Percentiles rank a stretch among this genome's conserved stretches.
These are phyloP conservation scores for Pterobdella sp. DNA, from an alignment of 2,888 invertebrate species.

Conservation along the genomic window DNA sequence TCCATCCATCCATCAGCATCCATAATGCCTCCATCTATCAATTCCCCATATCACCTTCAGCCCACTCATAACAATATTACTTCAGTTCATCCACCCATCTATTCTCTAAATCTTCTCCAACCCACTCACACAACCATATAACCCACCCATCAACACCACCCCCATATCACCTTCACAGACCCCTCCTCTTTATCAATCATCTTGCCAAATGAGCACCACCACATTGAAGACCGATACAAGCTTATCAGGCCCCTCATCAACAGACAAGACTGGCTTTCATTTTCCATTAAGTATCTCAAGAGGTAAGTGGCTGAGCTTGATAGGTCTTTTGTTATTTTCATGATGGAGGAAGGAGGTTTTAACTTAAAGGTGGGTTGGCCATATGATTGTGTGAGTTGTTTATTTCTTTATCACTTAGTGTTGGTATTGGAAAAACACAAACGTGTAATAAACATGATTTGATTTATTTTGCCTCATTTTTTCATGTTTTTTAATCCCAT, in stretches of 20 bases:
- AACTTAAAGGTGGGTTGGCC: neutral
- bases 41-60: neutral
- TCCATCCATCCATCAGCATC: neutral
- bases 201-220: slow-evolving; percentile 24
- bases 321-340: too few relatives aligned
- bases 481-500: neutral
- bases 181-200: slow-evolving; percentile 18
- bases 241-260: slow-evolving; percentile 16
- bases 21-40: neutral
- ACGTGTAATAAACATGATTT: too few relatives aligned
- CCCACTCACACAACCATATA: neutral
- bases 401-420: too few relatives aligned
- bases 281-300: slow-evolving; percentile 8
- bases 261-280: slow-evolving; percentile 20
- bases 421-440: too few relatives aligned
- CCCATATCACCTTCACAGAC: too few relatives aligned
- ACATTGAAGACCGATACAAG: slow-evolving; percentile 23
- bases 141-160: too few relatives aligned
- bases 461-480: too few relatives aligned
- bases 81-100: neutral
- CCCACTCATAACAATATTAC: neutral
- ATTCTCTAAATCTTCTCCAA: neutral
- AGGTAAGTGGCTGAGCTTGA: neutral
- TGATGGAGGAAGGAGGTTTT: neutral
- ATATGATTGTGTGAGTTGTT: neutral